Conservation (phyloP, 2,797 vertebrate genomes). For the Ciconia nigra region DNA sequence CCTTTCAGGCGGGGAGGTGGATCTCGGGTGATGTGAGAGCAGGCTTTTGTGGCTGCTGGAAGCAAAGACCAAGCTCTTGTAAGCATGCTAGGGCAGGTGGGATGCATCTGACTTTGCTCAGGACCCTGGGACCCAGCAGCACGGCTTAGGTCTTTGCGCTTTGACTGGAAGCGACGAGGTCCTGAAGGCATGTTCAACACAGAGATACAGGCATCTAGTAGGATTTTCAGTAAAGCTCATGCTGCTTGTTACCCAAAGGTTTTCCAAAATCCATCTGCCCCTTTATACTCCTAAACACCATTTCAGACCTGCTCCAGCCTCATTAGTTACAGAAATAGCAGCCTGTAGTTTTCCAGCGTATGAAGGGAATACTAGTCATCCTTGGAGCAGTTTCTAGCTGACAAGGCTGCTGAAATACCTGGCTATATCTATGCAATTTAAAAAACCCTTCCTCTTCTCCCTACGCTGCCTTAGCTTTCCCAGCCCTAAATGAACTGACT, state of each 20-base stretch:
- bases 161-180: not conserved
- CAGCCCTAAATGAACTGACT: not conserved
- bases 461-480: not conserved
- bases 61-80: not conserved
- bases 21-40: not conserved
- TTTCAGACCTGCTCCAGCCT: not conserved
- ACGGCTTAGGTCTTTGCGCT: not conserved
- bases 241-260: too few relatives aligned
- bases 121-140: not conserved
- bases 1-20: not conserved
- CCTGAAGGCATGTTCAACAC: not conserved
- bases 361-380: not conserved
- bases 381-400: not conserved
- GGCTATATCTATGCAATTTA: not conserved
- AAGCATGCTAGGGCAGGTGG: accelerated
- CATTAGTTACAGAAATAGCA: accelerated
- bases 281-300: accelerated
- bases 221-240: not conserved
- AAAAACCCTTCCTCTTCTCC: not conserved
- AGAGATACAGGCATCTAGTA: accelerated
- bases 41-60: not conserved
- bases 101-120: accelerated
- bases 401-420: not conserved
- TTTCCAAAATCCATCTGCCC: not conserved
- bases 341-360: accelerated